A percentile compares a stretch with the other conserved stretches of the same genome.
These are phyloP conservation scores for Aporrectodea caliginosa DNA, from an alignment of 1,140 invertebrate species.

Conservation along the genomic window DNA sequence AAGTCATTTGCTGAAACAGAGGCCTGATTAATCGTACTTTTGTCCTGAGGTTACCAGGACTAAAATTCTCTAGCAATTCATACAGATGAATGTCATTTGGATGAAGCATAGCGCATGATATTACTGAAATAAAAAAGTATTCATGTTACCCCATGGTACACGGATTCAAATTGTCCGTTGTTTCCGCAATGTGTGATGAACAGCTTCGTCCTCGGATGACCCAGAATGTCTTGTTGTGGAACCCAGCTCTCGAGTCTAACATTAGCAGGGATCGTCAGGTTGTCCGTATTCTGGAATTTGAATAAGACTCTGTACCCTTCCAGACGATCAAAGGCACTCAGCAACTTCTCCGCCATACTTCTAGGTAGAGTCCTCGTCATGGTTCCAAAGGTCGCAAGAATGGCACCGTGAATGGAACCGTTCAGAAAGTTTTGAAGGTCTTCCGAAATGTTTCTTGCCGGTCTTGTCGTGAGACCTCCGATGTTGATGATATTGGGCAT, in stretches of 20 bases:
- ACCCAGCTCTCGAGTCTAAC: conserved; percentile 56
- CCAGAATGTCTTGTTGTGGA: conserved; percentile 75
- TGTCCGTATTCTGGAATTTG: not conserved
- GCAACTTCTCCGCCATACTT: not conserved
- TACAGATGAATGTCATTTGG: too few relatives aligned
- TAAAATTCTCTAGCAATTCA: too few relatives aligned
- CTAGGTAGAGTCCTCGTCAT: not conserved
- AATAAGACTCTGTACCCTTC: not conserved
- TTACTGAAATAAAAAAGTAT: too few relatives aligned
- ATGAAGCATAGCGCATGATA: too few relatives aligned
- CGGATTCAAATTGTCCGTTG: conserved; percentile 68
- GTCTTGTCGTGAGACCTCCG: conserved; percentile 11
- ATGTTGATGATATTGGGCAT: conserved; percentile 8
- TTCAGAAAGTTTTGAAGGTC: not conserved
- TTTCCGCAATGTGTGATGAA: conserved; percentile 73
- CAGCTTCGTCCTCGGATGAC: conserved; percentile 55
- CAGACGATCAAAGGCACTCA: not conserved
- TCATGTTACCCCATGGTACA: conserved; percentile 68
- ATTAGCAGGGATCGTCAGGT: not conserved
- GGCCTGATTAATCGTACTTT: too few relatives aligned
- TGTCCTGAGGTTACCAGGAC: too few relatives aligned
- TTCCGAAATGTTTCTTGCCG: not conserved
- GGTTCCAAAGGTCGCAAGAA: not conserved
- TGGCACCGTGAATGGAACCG: not conserved
- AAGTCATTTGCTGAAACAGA: too few relatives aligned